Evolutionary conservation across 2,888 invertebrate genomes (phyloP), one percentile per base, ranked within the genome.

Genomic region (Acheta domesticus): DNA sequence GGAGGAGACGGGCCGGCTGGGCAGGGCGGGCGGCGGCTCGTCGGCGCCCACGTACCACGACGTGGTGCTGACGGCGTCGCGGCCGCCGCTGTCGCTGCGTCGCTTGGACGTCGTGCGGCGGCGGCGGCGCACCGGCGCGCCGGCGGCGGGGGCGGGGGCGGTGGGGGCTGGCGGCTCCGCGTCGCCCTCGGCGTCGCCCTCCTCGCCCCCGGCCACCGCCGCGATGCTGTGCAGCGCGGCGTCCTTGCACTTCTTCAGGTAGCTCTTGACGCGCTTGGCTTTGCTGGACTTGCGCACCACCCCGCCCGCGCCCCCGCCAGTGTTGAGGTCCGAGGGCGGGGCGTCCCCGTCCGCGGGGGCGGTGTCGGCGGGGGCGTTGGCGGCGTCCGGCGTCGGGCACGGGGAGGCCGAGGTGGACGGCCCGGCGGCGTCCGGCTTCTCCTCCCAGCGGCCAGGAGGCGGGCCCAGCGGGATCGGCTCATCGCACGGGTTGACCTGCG

Each of bases 181-280:
- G 16, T 14, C n/a, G 16, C 62, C 62, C 16, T 19, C n/a, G 62
- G 3, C n/a, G 48, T 77, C 81, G 36, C 80, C 78, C 74, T 80
- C 50, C 79, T 81, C 79, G 79, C 79, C 21, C 78, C 49, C 76
- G 21, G 75, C n/a, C 21, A 73, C 62, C 14, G 16, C n/a, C 62
- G 62, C 62, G n/a, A 62, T 62, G n/a, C 75, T 75, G 49, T 86
- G 85, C 12, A 89, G 84, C 1, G 87, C 89, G 77, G 87, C 89
- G 79, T 88, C 89, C 84, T 89, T 89, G 84, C 89, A 90, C 77
- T 86, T 87, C 83, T 88, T 88, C 78, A 90, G 84, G 83, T 89
- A 89, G 82, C 87, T 89, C 84, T 89, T 89, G 36, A 90, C 89
- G 77, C 88, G 87, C 83, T 89, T 89, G 20, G 89, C 87, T 84